Evolutionary conservation across 2,797 vertebrate species (phyloP).

Genomic region (Naso thynnoides): DNA sequence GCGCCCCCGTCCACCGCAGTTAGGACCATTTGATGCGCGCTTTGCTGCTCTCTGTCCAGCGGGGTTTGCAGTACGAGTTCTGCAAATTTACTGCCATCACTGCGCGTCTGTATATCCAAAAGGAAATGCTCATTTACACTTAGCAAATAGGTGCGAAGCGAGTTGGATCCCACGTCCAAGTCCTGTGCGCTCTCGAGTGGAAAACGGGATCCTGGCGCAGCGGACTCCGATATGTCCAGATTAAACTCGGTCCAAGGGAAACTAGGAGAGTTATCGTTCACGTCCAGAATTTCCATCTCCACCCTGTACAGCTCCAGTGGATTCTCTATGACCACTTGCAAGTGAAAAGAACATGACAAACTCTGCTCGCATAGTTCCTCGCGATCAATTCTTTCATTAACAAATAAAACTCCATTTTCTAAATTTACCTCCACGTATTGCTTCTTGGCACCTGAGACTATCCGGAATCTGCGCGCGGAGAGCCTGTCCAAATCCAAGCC

Average conservation of each 20-base stretch:
- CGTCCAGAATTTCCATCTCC: slow-evolving; percentile 84
- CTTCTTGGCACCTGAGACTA: slow-evolving; percentile 82
- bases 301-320: slow-evolving; percentile 85
- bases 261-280: slow-evolving; percentile 84
- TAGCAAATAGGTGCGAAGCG: slow-evolving; percentile 89
- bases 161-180: slow-evolving; percentile 89
- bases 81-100: slow-evolving; percentile 91
- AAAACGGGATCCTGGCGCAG: slow-evolving; percentile 88
- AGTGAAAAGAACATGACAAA: slow-evolving; percentile 82
- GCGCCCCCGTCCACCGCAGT: slow-evolving; percentile 92
- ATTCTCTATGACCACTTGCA: slow-evolving; percentile 85
- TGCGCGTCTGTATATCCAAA: slow-evolving; percentile 89
- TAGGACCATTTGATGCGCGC: slow-evolving; percentile 87
- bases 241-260: slow-evolving; percentile 85
- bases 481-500: slow-evolving; percentile 81
- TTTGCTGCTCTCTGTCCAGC: slow-evolving; percentile 90
- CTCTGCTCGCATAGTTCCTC: slow-evolving; percentile 86
- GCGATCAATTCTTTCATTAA: slow-evolving; percentile 84
- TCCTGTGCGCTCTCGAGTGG: slow-evolving; percentile 93
- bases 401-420: slow-evolving; percentile 84
- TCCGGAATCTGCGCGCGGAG: slow-evolving; percentile 81
- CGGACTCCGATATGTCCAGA: slow-evolving; percentile 89
- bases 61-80: slow-evolving; percentile 89
- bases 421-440: slow-evolving; percentile 85
- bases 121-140: slow-evolving; percentile 91